Conservation (phyloP, 1,140 invertebrate genomes). For the Holcopasites calliopsidis region DNA sequence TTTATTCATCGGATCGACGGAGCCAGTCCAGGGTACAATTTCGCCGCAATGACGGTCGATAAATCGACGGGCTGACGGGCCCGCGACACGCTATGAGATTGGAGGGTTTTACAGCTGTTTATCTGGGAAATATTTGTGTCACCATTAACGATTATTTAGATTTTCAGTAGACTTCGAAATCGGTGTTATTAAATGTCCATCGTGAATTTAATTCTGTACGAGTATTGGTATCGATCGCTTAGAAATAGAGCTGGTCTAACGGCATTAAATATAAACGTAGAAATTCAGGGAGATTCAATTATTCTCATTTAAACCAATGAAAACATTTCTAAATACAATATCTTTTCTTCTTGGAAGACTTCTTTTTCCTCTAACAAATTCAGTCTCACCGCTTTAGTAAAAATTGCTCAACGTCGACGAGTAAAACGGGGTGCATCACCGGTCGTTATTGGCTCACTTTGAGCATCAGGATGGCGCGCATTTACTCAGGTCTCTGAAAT, state of each 20-base stretch:
- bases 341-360: too few species aligned
- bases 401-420: not conserved
- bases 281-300: too few species aligned
- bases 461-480: not conserved
- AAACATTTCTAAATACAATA: too few species aligned
- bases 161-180: not conserved
- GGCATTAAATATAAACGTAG: too few species aligned
- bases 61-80: not conserved
- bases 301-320: too few species aligned
- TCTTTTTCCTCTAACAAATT: too few species aligned
- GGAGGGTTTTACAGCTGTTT: not conserved
- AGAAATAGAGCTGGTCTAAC: too few species aligned
- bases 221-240: too few species aligned
- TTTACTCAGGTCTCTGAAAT: not conserved
- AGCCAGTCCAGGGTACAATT: not conserved
- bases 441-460: not conserved
- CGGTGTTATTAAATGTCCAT: too few species aligned
- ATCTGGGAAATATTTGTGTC: not conserved
- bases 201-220: too few species aligned
- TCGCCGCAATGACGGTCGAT: constrained; percentile 13
- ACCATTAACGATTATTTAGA: not conserved
- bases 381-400: not conserved
- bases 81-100: not conserved
- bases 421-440: not conserved
- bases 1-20: constrained; percentile 6